A percentile compares a stretch with the other conserved stretches of the same genome.
phyloP scores from a whole-genome alignment of 2,113 vertebrate genomes.

The Anoplopoma fimbria region DNA sequence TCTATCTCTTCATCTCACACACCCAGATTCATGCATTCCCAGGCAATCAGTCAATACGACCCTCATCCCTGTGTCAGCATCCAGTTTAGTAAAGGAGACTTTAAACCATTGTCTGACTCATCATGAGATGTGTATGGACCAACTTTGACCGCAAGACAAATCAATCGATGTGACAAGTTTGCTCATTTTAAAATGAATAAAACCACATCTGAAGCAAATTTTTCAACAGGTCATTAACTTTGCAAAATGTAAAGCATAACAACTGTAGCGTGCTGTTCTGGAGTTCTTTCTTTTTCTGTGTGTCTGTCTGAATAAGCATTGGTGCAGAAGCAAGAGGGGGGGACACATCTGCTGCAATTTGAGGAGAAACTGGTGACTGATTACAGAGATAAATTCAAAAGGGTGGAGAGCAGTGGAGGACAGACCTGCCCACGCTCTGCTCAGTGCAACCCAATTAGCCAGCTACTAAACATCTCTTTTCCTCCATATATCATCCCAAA shows the following conservation, averaged over 20 bases:
- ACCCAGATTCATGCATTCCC: not conserved
- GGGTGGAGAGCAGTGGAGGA: not conserved
- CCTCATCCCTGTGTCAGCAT: not conserved
- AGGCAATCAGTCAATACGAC: not conserved
- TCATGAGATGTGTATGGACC: constrained; percentile 62
- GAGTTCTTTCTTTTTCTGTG: not conserved
- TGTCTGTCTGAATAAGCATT: not conserved
- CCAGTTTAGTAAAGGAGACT: not conserved
- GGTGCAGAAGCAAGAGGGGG: not conserved
- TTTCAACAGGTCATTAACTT: not conserved
- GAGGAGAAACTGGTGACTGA: not conserved
- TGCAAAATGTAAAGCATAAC: not conserved
- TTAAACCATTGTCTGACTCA: not conserved
- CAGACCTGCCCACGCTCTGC: not conserved
- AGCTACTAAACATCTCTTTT: not conserved
- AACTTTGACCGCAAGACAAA: constrained; percentile 70
- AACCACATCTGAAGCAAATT: not conserved
- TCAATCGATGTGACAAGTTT: not conserved
- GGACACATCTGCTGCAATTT: not conserved
- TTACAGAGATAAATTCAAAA: not conserved
- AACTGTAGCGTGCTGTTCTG: not conserved
- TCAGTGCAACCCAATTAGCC: not conserved
- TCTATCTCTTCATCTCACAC: not conserved
- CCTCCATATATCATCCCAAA: not conserved
- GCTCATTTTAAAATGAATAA: not conserved